Evolutionary conservation across 2,113 vertebrate species (phyloP), one percentile per base, ranked within the genome.

Genomic region (Uria lomvia): DNA sequence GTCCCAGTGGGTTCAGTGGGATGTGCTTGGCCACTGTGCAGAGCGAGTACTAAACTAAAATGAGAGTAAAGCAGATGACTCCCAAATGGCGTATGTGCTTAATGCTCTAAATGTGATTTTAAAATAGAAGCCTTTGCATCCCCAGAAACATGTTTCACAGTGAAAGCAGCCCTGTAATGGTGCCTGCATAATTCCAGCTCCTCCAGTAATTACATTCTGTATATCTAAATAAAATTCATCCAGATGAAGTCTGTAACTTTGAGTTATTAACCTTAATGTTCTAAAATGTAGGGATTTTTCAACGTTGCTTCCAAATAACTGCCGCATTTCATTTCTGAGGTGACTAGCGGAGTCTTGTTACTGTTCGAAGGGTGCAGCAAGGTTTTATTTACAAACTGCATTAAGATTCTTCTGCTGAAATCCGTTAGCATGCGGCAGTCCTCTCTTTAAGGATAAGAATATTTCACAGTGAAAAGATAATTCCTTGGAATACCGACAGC

Each of bases 191-290:
- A 65, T 62, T 91, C 84, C 43, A 70, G 27, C 86, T 86, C n/a
- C 45, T 82, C 62, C 42, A 27, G 81, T 94, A 94, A 90, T 76
- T 95, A 29, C 7, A 1, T 70, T 84, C 70, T 85, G 80, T 95
- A 91, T 92, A 88, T 82, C 92, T 86, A 66, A 95, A 90, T 82
- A 94, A 86, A 86, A 86, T 58, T 93, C 40, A 78, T 63, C 78
- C 88, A 73, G 85, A 90, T 94, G 95, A 75, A 79, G 73, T 38
- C 84, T 94, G 66, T 88, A 79, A 68, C 83, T 78, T 50, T 22
- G 85, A 84, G 49, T 85, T 92, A 52, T 19, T 89, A 43, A 53
- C 58, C 26, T 78, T 85, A 82, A 70, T 47, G n/a, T 50, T 81
- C 34, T 60, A 12, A 82, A 91, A 66, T 22, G 45, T 24, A 29